Evolutionary conservation across 2,797 vertebrate genomes (phyloP).

Genomic region (Halcyon badia): DNA sequence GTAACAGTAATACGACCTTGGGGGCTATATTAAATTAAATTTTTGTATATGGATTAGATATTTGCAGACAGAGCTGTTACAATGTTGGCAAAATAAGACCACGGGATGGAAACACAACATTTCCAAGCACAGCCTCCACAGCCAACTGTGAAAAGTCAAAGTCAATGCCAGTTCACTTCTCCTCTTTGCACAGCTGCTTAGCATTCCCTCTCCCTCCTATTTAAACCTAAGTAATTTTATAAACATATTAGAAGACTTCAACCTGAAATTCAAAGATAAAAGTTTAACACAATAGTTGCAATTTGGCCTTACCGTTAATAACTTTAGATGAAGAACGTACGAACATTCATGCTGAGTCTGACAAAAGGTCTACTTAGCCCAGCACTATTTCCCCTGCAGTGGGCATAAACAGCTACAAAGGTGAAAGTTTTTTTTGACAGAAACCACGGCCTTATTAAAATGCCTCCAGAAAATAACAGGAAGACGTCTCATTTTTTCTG

Average conservation of each 20-base stretch:
- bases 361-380: not conserved
- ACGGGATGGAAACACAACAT: accelerated
- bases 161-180: not conserved
- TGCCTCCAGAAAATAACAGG: not conserved
- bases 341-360: not conserved
- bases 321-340: not conserved
- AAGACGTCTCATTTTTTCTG: not conserved
- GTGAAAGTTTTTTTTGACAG: not conserved
- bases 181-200: not conserved
- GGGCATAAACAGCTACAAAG: not conserved
- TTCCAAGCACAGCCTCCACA: not conserved
- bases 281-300: not conserved
- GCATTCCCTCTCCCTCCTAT: not conserved
- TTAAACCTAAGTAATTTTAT: not conserved
- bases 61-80: not conserved
- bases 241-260: not conserved
- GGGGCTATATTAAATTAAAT: not conserved
- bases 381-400: not conserved
- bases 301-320: not conserved
- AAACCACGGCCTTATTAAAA: not conserved
- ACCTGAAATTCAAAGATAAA: not conserved
- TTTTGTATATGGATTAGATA: not conserved
- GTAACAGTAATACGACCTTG: not conserved
- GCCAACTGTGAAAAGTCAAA: not conserved
- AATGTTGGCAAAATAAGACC: not conserved